Percentiles rank a stretch among this genome's conserved stretches.
Conservation (phyloP, 2,113 vertebrate genomes). For the Acrocephalus arundinaceus region DNA sequence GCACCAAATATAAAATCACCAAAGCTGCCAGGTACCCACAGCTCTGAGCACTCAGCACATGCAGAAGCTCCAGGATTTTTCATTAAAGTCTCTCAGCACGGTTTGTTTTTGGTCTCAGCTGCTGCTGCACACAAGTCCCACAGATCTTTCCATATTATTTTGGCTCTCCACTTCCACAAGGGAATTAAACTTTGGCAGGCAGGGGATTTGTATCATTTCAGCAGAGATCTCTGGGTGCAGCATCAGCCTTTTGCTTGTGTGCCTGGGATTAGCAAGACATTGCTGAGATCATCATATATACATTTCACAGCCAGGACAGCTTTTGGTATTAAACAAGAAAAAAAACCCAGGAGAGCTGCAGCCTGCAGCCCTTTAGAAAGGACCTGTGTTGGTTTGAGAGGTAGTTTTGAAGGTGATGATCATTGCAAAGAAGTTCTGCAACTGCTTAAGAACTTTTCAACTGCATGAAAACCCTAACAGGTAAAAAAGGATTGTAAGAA, state of each 20-base stretch:
- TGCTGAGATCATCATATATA: constrained; percentile 61
- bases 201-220: constrained; percentile 44
- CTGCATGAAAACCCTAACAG: background rate
- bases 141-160: constrained; percentile 29
- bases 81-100: background rate
- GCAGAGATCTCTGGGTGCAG: constrained; percentile 51
- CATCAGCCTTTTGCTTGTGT: constrained; percentile 59
- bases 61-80: background rate
- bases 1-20: background rate
- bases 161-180: background rate
- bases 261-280: constrained; percentile 57
- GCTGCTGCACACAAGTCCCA: background rate
- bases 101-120: background rate
- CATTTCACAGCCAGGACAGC: background rate
- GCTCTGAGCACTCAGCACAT: fast-evolving
- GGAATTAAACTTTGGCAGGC: constrained; percentile 2
- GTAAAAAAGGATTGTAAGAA: background rate
- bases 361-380: background rate
- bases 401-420: background rate
- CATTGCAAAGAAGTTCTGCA: background rate
- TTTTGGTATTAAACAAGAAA: background rate
- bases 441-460: background rate
- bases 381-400: background rate
- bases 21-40: background rate
- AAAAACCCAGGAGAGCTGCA: background rate